These are phyloP conservation scores for Etheostoma perlongum DNA, from an alignment of 2,797 vertebrate genomes.

Conservation along the genomic window DNA sequence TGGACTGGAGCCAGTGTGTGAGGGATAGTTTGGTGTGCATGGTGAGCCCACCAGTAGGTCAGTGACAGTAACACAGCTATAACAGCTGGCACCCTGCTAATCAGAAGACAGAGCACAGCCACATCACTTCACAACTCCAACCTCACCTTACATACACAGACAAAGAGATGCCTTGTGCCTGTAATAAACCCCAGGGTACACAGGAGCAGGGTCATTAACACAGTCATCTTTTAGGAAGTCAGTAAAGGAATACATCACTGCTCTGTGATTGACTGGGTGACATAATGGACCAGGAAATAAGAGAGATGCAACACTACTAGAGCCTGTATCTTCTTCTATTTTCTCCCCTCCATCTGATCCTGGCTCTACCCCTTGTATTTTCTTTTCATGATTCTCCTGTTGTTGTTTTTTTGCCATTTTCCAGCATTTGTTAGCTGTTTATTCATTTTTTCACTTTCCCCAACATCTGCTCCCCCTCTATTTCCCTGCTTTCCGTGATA, in stretches of 20 bases:
- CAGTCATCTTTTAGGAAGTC: constrained; percentile 27
- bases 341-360: constrained; percentile 23
- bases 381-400: constrained; percentile 12
- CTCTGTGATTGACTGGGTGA: constrained; percentile 37
- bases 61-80: constrained; percentile 45
- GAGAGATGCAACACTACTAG: constrained; percentile 13
- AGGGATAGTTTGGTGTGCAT: constrained; percentile 54
- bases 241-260: constrained; percentile 33
- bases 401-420: constrained; percentile 24
- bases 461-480: neutral
- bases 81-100: constrained; percentile 72
- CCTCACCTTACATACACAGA: constrained; percentile 42
- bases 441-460: neutral
- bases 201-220: constrained; percentile 24
- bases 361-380: constrained; percentile 14
- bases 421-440: constrained; percentile 34
- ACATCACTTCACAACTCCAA: constrained; percentile 38
- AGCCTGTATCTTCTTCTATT: constrained; percentile 15
- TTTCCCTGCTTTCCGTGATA: constrained; percentile 38
- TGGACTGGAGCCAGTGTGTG: constrained; percentile 45
- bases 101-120: constrained; percentile 66
- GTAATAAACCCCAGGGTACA: constrained; percentile 27
- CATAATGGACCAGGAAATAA: constrained; percentile 52
- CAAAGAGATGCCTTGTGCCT: constrained; percentile 28
- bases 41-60: constrained; percentile 58